These are phyloP conservation scores for Globodera ellingtonae DNA, from an alignment of 1,140 invertebrate species.

Conservation along the genomic window DNA sequence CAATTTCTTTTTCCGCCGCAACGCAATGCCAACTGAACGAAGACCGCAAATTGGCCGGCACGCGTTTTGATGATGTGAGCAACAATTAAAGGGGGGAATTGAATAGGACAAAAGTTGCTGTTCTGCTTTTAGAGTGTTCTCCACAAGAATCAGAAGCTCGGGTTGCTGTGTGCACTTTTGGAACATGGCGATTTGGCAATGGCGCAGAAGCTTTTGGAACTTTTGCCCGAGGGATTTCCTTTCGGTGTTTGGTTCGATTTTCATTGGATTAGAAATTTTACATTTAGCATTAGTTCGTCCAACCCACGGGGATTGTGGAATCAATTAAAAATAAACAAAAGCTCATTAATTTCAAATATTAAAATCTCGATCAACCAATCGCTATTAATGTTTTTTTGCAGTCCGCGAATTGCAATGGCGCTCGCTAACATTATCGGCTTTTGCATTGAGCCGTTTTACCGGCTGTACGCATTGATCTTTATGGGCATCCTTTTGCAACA, in stretches of 20 bases:
- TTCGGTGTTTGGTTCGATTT: conserved; percentile 66
- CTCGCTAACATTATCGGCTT: conserved; percentile 81
- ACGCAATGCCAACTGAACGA: conserved; percentile 38
- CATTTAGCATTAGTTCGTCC: too few species aligned
- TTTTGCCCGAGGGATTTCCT: conserved; percentile 80
- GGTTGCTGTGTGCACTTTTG: conserved; percentile 83
- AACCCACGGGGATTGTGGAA: too few species aligned
- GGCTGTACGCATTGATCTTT: conserved; percentile 70
- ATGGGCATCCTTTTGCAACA: conserved; percentile 12
- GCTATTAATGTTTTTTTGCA: conserved; percentile 66
- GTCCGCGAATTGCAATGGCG: conserved; percentile 78
- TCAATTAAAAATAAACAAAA: too few species aligned
- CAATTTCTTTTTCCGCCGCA: conserved; percentile 41
- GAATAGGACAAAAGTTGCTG: not conserved
- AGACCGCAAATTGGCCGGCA: conserved; percentile 45
- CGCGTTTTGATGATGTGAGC: conserved; percentile 43
- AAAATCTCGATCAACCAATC: conserved; percentile 7
- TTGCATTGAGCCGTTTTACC: conserved; percentile 85
- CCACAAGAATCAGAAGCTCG: conserved; percentile 84
- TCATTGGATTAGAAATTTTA: not conserved
- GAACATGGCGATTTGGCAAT: conserved; percentile 86
- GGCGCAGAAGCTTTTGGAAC: conserved; percentile 77
- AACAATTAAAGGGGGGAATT: not conserved
- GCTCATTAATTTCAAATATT: too few species aligned
- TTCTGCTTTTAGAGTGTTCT: conserved; percentile 64